Evolutionary conservation across 2,113 vertebrate species (phyloP).

Genomic region (Sapajus apella): DNA sequence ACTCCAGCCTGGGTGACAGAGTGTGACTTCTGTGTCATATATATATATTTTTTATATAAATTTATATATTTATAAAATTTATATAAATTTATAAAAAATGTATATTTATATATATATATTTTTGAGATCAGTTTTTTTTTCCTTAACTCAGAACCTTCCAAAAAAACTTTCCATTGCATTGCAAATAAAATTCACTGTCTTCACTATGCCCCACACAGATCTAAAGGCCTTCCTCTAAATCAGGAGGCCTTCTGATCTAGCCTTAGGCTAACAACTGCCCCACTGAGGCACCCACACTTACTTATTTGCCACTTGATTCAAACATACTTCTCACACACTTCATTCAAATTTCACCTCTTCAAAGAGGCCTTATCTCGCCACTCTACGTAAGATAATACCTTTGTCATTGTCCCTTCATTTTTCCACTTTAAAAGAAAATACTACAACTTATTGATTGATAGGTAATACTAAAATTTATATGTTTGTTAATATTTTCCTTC

Average conservation of each 20-base stretch:
- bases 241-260: neutral
- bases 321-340: neutral
- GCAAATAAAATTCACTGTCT: neutral
- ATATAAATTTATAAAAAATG: no score
- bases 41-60: no score
- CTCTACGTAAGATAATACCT: neutral
- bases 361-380: neutral
- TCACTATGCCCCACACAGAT: neutral
- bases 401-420: neutral
- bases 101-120: neutral
- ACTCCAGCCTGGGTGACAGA: neutral
- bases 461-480: neutral
- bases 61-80: no score
- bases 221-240: no score
- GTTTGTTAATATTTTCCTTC: slow-evolving; percentile 1
- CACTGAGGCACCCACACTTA: neutral
- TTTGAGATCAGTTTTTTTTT: neutral
- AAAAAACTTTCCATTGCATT: neutral
- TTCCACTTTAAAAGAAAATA: neutral
- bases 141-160: neutral
- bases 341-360: neutral
- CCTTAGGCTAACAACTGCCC: neutral
- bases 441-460: neutral
- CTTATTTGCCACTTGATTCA: neutral
- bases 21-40: no score